These are phyloP conservation scores for Osmerus eperlanus DNA, from an alignment of 2,113 vertebrate species.

Conservation along the genomic window DNA sequence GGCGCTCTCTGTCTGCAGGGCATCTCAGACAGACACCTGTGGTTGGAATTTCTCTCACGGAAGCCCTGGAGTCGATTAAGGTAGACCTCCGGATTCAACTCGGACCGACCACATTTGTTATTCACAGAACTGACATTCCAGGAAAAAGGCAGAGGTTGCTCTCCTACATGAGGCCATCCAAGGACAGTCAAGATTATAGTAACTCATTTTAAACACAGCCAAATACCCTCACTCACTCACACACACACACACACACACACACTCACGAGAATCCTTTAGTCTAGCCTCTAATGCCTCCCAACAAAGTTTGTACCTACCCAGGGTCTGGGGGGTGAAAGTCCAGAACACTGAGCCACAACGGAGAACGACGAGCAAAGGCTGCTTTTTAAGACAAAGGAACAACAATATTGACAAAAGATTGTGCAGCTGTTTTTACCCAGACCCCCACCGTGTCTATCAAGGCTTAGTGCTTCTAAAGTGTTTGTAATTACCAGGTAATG, in stretches of 20 bases:
- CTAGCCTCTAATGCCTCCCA: not conserved
- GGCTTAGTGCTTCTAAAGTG: not conserved
- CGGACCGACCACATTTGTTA: conserved; percentile 51
- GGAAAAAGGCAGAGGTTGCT: conserved; percentile 53
- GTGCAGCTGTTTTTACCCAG: conserved; percentile 18
- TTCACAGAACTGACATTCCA: conserved; percentile 63
- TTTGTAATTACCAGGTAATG: not conserved
- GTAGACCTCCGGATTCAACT: conserved; percentile 37
- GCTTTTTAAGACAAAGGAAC: not conserved
- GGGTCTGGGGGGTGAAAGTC: not conserved
- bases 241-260: conserved; percentile 6
- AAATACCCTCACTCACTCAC: not conserved
- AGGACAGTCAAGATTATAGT: conserved; percentile 26
- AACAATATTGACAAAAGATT: conserved; percentile 3
- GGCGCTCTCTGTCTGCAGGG: not conserved
- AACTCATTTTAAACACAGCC: conserved; percentile 8
- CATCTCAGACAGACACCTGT: conserved; percentile 26
- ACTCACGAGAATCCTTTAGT: not conserved
- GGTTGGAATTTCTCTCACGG: conserved; percentile 35
- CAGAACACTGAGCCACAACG: not conserved
- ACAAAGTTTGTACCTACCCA: not conserved
- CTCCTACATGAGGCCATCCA: conserved; percentile 49
- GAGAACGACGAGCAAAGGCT: conserved; percentile 3
- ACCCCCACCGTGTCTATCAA: not conserved
- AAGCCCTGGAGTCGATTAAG: conserved; percentile 39